phyloP scores from a whole-genome alignment of 2,888 invertebrate species.

The Oscheius sp. region DNA sequence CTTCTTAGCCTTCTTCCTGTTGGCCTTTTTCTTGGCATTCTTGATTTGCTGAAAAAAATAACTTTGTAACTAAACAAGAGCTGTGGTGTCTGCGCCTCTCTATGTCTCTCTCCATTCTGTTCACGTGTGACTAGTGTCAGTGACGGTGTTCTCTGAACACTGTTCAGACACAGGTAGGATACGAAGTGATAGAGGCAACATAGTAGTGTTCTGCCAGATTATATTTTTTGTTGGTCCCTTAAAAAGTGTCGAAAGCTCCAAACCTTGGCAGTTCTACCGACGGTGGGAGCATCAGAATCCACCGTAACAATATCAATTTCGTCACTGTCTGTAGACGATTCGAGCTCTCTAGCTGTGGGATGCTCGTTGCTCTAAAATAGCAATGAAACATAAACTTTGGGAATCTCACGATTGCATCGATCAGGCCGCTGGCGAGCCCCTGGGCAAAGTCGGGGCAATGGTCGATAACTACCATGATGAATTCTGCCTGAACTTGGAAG shows the following conservation, averaged over 20 bases:
- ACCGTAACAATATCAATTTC: neutral
- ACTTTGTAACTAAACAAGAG: neutral
- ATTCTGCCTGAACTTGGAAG: neutral
- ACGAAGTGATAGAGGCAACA: too few relatives aligned
- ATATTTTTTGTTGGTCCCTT: too few relatives aligned
- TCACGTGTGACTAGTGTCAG: too few relatives aligned
- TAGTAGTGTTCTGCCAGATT: too few relatives aligned
- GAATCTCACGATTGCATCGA: neutral
- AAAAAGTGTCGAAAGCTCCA: neutral
- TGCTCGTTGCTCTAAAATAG: neutral
- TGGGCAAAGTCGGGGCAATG: neutral
- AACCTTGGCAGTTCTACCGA: neutral
- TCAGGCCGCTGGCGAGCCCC: neutral
- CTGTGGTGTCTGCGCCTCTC: too few relatives aligned
- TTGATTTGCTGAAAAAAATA: neutral
- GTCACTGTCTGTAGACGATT: neutral
- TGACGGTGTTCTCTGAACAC: too few relatives aligned
- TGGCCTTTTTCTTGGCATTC: constrained; percentile 12
- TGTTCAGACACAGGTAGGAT: too few relatives aligned
- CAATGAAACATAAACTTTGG: neutral
- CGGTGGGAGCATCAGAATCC: neutral
- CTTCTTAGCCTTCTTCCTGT: constrained; percentile 7
- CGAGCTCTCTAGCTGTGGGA: neutral
- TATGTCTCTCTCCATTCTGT: too few relatives aligned
- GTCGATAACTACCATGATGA: neutral